Evolutionary conservation across 1,140 invertebrate genomes (phyloP), one percentile per base, ranked within the genome.

Genomic region (Drosophila tropicalis): DNA sequence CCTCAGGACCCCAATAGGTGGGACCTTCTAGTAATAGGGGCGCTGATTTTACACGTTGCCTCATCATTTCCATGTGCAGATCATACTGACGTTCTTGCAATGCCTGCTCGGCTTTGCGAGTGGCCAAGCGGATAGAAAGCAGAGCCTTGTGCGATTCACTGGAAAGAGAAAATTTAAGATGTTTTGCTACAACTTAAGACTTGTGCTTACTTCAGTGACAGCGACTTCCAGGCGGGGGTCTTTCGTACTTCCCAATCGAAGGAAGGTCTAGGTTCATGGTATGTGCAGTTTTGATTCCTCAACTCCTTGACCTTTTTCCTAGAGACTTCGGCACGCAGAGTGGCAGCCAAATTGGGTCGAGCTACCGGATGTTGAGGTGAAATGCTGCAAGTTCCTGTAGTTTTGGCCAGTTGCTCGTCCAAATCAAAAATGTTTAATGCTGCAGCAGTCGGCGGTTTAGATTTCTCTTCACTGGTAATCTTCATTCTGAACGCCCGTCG

Each of bases 201-300:
- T 15, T 13, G 1, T 32, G 71, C 76, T 86, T 40, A 92, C 91
- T 92, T 92, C 5, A 91, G 60, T 1, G 83, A 81, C 10, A 92
- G 65, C 1, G 90, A 91, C 58, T 91, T 91, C 90, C 91, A 92
- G 13, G 89, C 91, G 5, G 91, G 91, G 7, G 90, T 91, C 56
- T 91, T 91, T 12, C 90, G 78, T 9, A 92, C 90, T 60, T 91
- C 91, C 91, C 91, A 92, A 67, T 91, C 83, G 13, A 80, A 76
- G 17, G 83, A 78, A 9, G 83, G 79, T 1, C 78, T 69, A 0
- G 73, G 75, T 40, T 91, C 90, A 7, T 90, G 73, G 47, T 71
- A 91, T 0, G 90, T 91, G 61, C 90, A 91, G 47, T 90, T 91
- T 58, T 51, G 44, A 51, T 91, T 91, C 41, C 87, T 58, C 5